Conservation (phyloP, 2,113 vertebrate species). For the Dicrurus megarhynchus region DNA sequence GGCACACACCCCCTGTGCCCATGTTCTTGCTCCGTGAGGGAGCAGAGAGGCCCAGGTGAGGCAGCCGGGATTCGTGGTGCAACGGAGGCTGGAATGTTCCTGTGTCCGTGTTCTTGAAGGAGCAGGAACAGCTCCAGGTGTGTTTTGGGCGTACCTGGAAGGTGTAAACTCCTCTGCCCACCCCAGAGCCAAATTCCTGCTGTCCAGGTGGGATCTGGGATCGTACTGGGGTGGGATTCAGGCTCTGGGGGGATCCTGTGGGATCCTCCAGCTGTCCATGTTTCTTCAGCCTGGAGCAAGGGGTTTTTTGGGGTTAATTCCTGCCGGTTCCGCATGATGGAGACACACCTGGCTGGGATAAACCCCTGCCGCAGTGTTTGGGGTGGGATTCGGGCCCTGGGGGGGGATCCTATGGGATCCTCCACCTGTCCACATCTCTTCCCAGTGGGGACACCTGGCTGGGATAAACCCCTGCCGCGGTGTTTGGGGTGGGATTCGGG, state of each 20-base stretch:
- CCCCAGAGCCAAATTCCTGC: neutral
- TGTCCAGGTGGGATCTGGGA: neutral
- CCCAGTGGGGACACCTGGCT: too few relatives aligned
- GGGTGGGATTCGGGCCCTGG: neutral
- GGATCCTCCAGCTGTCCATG: neutral
- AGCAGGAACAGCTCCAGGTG: neutral
- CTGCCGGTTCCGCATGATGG: too few relatives aligned
- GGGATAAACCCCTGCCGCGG: too few relatives aligned
- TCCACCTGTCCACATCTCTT: too few relatives aligned
- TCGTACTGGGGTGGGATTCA: neutral
- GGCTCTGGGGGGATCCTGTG: neutral
- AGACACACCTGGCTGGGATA: too few relatives aligned
- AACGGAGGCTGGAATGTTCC: neutral
- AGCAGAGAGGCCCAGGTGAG: neutral
- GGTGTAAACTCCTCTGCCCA: neutral
- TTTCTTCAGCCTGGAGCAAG: too few relatives aligned
- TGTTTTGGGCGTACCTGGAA: neutral
- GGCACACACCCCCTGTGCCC: accelerated
- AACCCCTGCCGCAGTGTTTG: too few relatives aligned
- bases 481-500: neutral
- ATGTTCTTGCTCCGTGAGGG: neutral
- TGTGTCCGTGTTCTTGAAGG: neutral
- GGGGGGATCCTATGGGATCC: neutral
- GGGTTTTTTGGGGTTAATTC: too few relatives aligned
- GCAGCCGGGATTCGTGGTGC: neutral